Base-by-base conservation (phyloP, 2,888 invertebrate genomes). In the Drosophila conformis region DNA sequence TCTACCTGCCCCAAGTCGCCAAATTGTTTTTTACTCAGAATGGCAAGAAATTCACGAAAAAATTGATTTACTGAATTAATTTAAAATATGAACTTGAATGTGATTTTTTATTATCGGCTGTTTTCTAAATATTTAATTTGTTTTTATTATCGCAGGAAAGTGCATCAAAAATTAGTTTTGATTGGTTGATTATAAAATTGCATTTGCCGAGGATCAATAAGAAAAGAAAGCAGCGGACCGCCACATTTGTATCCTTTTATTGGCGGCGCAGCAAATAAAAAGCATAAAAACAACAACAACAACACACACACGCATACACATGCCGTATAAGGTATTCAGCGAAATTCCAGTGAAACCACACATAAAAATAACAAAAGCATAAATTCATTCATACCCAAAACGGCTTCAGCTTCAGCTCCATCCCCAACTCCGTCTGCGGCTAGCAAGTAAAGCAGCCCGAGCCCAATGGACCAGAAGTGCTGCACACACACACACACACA, bases 351-450 rank as follows among this genome's bases (percentile, higher is more conserved):
- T 67, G 83, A 82, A 87, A 80, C 76, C 63, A 80, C 74, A 79
- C 71, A 80, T 69, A 80, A 75, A 82, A 83, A 82, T 75, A 82
- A 83, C 80, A 85, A 83, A 83, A 85, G 78, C 87, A 83, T 78
- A 86, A 85, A 85, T 85, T 85, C 85, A 86, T 85, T 85, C 85
- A 85, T 85, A 81, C 79, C 57, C 69, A 73, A 66, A 78, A 65
- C 73, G 42, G 69, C 69, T 59, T 40, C 42, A 57, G 57, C 56
- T 10, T 57, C 31, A 42, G 21, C 54, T 40, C 51, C 38, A 38
- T 15, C 38, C 38, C n/a, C 38, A 56, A 38, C 38, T 56, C 31
- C 18, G 25, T 10, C 53, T 8, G 10, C 36, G 61, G 38, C 79
- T 56, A 25, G 61, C 71, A 70, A 70, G 64, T 62, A 67, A 59